Conservation (phyloP, 2,113 vertebrate species). For the Tautogolabrus adspersus region DNA sequence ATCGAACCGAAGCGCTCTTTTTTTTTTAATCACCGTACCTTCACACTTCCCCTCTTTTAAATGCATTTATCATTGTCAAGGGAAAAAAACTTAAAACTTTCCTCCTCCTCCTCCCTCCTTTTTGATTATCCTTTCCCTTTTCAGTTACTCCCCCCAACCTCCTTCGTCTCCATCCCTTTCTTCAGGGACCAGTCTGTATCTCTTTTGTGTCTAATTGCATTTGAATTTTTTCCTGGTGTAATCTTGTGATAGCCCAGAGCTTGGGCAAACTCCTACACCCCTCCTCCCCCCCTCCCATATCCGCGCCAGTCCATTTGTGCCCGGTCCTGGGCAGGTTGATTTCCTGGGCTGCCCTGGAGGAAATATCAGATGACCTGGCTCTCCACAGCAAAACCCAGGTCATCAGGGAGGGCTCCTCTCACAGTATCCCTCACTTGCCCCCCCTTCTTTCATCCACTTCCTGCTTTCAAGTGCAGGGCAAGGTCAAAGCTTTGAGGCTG, state of each 20-base stretch:
- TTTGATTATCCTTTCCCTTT: constrained; percentile 52
- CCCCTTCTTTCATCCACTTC: constrained; percentile 73
- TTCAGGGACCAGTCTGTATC: constrained; percentile 57
- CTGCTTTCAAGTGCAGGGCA: constrained; percentile 83
- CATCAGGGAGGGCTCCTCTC: constrained; percentile 78
- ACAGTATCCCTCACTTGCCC: constrained; percentile 48
- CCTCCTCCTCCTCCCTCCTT: constrained; percentile 40
- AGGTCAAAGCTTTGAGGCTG: constrained; percentile 83
- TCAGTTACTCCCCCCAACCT: constrained; percentile 38
- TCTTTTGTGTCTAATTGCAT: constrained; percentile 80
- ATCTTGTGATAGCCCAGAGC: constrained; percentile 71
- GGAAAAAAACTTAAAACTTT: constrained; percentile 53
- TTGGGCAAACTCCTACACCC: constrained; percentile 26
- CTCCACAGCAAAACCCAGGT: constrained; percentile 77
- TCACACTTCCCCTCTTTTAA: constrained; percentile 69
- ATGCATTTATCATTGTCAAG: constrained; percentile 76
- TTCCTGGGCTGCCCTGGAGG: constrained; percentile 84
- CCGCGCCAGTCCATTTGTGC: constrained; percentile 78
- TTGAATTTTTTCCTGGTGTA: constrained; percentile 69
- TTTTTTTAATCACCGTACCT: constrained; percentile 74
- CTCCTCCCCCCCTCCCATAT: constrained; percentile 41
- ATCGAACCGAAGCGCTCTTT: constrained; percentile 64
- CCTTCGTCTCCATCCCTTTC: constrained; percentile 14
- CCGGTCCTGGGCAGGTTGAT: constrained; percentile 74
- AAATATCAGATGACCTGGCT: constrained; percentile 85